phyloP scores from a whole-genome alignment of 1,140 invertebrate species.

The Varroa destructor region DNA sequence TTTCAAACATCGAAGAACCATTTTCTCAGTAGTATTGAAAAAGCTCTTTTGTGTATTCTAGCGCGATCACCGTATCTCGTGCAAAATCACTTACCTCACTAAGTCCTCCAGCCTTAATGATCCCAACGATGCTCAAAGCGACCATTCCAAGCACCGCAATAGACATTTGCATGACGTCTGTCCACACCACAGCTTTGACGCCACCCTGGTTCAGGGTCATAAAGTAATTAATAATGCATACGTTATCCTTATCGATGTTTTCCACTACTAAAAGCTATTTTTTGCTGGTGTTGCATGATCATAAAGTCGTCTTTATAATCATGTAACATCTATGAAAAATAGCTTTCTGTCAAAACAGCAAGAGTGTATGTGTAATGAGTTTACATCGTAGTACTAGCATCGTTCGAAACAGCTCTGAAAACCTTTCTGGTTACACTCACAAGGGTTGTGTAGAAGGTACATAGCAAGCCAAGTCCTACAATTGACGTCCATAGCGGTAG shows the following conservation, averaged over 20 bases:
- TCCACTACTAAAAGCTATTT: too few species aligned
- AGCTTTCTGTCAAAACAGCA: too few species aligned
- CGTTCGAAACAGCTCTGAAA: too few species aligned
- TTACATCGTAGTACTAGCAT: too few species aligned
- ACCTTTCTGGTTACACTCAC: conserved; percentile 37
- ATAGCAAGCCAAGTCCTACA: conserved; percentile 60
- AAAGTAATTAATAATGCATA: conserved; percentile 24
- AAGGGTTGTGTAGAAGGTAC: conserved; percentile 69
- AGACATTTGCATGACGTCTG: conserved; percentile 46
- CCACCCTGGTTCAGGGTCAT: conserved; percentile 39
- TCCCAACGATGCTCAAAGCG: conserved; percentile 56
- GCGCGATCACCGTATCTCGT: too few species aligned
- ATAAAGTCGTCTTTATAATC: background rate
- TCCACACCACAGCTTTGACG: conserved; percentile 45
- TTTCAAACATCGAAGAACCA: too few species aligned
- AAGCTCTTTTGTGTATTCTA: too few species aligned
- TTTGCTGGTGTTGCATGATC: too few species aligned
- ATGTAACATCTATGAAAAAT: too few species aligned
- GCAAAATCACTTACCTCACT: conserved; percentile 49
- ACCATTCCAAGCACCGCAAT: conserved; percentile 60
- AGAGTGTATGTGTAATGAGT: too few species aligned
- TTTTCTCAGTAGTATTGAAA: too few species aligned
- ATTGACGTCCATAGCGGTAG: conserved; percentile 59
- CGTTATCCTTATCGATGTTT: background rate
- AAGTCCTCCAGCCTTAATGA: conserved; percentile 50